Evolutionary conservation across 2,888 invertebrate species (phyloP), one percentile per base, ranked within the genome.

Genomic region (Hyposoter dolosus): DNA sequence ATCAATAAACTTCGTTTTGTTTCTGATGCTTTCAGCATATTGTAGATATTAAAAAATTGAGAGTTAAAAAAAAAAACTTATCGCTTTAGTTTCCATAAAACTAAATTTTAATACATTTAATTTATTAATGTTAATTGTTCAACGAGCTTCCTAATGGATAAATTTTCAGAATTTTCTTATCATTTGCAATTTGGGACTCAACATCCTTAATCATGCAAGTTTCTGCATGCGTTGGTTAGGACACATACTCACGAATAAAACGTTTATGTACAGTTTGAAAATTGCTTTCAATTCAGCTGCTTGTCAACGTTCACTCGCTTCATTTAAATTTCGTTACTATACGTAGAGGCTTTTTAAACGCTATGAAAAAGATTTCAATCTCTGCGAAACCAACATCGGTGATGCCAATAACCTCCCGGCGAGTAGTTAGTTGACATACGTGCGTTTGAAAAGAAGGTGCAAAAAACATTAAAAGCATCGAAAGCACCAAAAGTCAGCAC

Each of bases 361-460:
- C 7, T 15, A 23, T 5, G 3, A 45, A 69, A 40, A n/a, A 17
- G 17, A 28, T 23, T 45, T 43, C 15, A 28, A 19, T 69, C 28
- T 45, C 9, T 23, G 7, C 68, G 28, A 69, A 68, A 45, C 23
- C 23, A 9, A 15, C 28, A 47, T 69, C 9, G 19, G n/a, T 40
- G 12, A 3, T 43, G 45, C n/a, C 23, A n/a, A 45, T 7, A 28
- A 68, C 23, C 68, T 68, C 23, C 45, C 5, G 23, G 23, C 45
- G 9, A 40, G 72, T 56, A 40, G 72, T 56, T 15, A 40, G 28
- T 75, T 45, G n/a, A 23, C 69, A 28, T 69, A 17, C 17, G 9
- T 43, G 45, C 45, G 17, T 28, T 1, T 75, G 45, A 28, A 75
- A n/a, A 60, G 43, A 45, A 60, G 47, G 17, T 69, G 47, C 2